Evolutionary conservation across 2,888 invertebrate genomes (phyloP), one percentile per base, ranked within the genome.

Genomic region (Gasteruption jaculator): DNA sequence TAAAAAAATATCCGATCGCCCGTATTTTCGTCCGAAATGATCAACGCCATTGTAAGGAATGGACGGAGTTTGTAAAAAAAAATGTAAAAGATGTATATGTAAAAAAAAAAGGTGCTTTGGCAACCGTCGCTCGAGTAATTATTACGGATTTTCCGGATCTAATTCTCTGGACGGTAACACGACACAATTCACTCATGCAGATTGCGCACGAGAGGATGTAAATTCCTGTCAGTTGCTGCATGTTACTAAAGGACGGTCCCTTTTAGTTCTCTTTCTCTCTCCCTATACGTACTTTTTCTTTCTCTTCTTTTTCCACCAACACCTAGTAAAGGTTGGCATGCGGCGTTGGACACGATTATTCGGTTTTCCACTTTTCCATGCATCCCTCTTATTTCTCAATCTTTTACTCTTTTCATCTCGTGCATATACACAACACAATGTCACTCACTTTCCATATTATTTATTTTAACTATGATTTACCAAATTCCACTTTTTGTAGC

Each of bases 131-230:
- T 59, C 59, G 63, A 65, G 67, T 63, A 68, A 68, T 68, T 68
- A 68, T 67, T 68, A 66, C 64, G 67, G 68, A 68, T 68, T 68
- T 67, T 65, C 63, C 64, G 63, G 63, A 66, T 68, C 65, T 67
- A 67, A 68, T 68, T 68, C 68, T 67, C 65, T 60, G 63, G 58
- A 61, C 67, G 65, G 63, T 64, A 68, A 68, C 65, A 61, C 65
- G 65, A 66, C 66, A 67, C 66, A 65, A 68, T 68, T 66, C 67
- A 67, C 66, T 68, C 65, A 67, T 68, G 67, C 65, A 67, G 65
- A 68, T 66, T 68, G 66, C 65, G 63, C 64, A 57, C 58, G 63
- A 59, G 58, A 65, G 64, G 60, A 65, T 65, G 65, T 66, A 65
- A 67, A 68, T 67, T 68, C 63, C 65, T 66, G 64, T 62, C 64